Conservation (phyloP, 2,797 vertebrate species). For the Alcedo quadribrachys region DNA sequence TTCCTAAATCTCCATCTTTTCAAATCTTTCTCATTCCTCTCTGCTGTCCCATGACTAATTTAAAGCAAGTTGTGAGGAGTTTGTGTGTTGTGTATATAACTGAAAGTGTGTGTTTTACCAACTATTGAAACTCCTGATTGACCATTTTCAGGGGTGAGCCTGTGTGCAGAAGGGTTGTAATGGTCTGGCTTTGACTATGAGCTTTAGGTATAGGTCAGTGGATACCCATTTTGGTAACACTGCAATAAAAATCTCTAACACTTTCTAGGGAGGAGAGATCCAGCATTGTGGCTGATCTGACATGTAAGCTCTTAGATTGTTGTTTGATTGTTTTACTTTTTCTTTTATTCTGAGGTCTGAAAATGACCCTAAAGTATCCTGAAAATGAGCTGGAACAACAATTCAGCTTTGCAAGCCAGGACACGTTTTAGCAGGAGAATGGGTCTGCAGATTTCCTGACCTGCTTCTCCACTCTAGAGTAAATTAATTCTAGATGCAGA, state of each 20-base stretch:
- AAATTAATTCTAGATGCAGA: neutral
- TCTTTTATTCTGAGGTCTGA: constrained; percentile 1
- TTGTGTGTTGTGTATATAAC: neutral
- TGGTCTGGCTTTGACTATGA: neutral
- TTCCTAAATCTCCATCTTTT: constrained; percentile 22
- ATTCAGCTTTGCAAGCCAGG: neutral
- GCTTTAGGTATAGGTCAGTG: neutral
- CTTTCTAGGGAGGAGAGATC: neutral
- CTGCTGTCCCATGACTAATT: neutral
- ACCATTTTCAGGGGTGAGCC: neutral
- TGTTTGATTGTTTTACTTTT: neutral
- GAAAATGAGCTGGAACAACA: neutral
- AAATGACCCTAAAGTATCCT: neutral
- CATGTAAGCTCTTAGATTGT: neutral
- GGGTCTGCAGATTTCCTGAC: neutral
- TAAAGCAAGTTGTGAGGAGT: neutral
- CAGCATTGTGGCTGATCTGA: neutral
- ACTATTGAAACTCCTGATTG: neutral
- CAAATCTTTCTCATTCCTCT: constrained; percentile 35
- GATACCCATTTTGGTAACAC: neutral
- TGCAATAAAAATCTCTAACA: neutral
- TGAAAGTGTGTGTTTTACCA: neutral
- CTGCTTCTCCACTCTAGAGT: neutral
- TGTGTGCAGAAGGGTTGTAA: neutral
- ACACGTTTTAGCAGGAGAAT: neutral